Percentiles rank a stretch among this genome's conserved stretches.
phyloP scores from a whole-genome alignment of 2,888 invertebrate genomes.

The Tenthredo scrophulariae region DNA sequence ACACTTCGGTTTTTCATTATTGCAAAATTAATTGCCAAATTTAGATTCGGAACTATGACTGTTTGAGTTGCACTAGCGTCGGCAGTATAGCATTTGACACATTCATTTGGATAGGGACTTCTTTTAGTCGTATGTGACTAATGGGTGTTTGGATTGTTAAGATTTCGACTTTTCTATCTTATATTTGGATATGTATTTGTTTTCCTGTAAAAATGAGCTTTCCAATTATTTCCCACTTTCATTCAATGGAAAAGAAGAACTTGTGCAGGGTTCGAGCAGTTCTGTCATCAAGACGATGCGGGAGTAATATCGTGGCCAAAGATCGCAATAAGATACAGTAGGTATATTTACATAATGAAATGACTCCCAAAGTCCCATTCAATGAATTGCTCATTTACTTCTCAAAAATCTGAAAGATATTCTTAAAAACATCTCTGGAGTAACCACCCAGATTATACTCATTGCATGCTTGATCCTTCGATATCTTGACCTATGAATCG shows the following conservation, averaged over 20 bases:
- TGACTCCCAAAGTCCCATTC: background rate
- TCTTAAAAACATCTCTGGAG: background rate
- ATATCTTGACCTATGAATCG: slow-evolving; percentile 53
- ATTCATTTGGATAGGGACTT: background rate
- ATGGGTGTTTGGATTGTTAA: too few species aligned
- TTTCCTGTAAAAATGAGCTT: too few species aligned
- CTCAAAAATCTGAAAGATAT: background rate
- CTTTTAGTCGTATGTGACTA: too few species aligned
- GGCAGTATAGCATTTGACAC: background rate
- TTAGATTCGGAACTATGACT: background rate
- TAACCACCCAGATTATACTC: background rate
- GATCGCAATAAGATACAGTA: too few species aligned
- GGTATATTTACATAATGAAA: background rate
- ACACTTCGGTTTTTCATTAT: background rate
- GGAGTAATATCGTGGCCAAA: too few species aligned
- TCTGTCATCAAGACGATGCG: too few species aligned
- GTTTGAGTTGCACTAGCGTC: background rate
- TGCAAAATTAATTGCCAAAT: background rate
- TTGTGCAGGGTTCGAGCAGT: background rate
- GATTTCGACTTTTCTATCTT: background rate
- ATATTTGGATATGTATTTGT: background rate
- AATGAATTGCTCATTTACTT: background rate
- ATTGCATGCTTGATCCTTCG: slow-evolving; percentile 4
- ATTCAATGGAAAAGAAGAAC: background rate
- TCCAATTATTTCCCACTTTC: too few species aligned